Base-by-base conservation (phyloP, 1,140 invertebrate species). In the Penaeus indicus region DNA sequence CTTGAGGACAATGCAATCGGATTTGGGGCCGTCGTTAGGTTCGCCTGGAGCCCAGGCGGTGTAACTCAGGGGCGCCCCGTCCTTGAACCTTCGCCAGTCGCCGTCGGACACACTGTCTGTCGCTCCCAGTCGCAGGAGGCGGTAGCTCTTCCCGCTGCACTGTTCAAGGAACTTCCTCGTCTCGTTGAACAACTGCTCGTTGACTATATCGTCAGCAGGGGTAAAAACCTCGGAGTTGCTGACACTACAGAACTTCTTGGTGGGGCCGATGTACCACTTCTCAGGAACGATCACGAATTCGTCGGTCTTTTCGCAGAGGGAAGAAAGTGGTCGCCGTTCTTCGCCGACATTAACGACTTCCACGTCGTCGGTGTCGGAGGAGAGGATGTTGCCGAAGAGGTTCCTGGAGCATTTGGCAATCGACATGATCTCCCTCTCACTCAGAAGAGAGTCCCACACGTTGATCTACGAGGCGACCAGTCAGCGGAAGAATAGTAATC, bases 101-200 rank as follows among this genome's bases (percentile, higher is more conserved):
- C 85, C 85, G 27, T 86, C 85, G 54, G 75, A 10, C 4, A 21
- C 85, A 3, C 54, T 47, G 75, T 86, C 85, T 60, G 85, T 62
- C n/a, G 85, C 85, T 27, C 85, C 85, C 27, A 86, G 54, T 3
- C 85, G 72, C 72, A 86, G 85, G 10, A 79, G 54, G 21, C 85
- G 85, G n/a, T 86, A 86, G 42, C 85, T 86, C 75, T 86, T 86
- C 0, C 85, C 85, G 54, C 85, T 13, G 47, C 85, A 86, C 85
- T 86, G 75, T 3, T 42, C 61, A 32, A 86, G 72, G 42, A 86
- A 86, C 7, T 63, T 11, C 60, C 75, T 54, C 25, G 85, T 79
- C 61, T 79, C 54, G 72, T 78, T 86, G 61, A 86, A 86, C 16
- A 86, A 60, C 27, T 63, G 69, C 60, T 79, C 72, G 85, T 86